phyloP scores from a whole-genome alignment of 2,888 invertebrate species.

The Timema cristinae region DNA sequence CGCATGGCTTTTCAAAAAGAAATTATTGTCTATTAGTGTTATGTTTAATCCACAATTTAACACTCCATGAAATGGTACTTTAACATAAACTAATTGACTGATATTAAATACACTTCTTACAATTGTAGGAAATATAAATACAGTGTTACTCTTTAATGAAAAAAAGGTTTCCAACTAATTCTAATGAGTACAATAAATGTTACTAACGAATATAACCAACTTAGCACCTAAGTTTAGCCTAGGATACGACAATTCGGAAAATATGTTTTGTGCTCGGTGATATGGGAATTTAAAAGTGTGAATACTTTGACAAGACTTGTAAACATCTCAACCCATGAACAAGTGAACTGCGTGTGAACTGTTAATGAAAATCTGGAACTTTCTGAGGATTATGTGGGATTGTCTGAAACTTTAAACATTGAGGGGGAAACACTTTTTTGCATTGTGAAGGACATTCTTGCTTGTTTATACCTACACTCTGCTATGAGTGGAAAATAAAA shows the following conservation, averaged over 20 bases:
- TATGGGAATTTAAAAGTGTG: not conserved
- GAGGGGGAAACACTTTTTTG: slow-evolving; percentile 1
- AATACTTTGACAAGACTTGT: slow-evolving; percentile 14
- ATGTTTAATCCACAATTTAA: too few species aligned
- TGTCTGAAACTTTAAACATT: not conserved
- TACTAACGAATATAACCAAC: too few species aligned
- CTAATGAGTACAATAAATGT: too few species aligned
- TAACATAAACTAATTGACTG: too few species aligned
- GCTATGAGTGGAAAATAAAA: slow-evolving; percentile 1
- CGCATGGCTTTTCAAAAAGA: too few species aligned
- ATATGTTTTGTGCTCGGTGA: not conserved
- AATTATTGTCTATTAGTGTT: too few species aligned
- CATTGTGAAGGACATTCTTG: not conserved
- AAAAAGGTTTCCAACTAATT: too few species aligned
- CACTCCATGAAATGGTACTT: too few species aligned
- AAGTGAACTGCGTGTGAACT: slow-evolving; percentile 10
- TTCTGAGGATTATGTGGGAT: slow-evolving; percentile 6
- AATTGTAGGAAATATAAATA: too few species aligned
- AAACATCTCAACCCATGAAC: slow-evolving; percentile 13
- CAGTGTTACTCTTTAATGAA: too few species aligned
- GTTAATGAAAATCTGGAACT: slow-evolving; percentile 12
- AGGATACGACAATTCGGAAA: slow-evolving; percentile 14
- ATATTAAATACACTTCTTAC: too few species aligned
- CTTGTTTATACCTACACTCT: not conserved
- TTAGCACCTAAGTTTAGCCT: too few species aligned